A percentile compares a stretch with the other conserved stretches of the same genome.
phyloP scores from a whole-genome alignment of 1,140 invertebrate genomes.

The Brachionus sp. region DNA sequence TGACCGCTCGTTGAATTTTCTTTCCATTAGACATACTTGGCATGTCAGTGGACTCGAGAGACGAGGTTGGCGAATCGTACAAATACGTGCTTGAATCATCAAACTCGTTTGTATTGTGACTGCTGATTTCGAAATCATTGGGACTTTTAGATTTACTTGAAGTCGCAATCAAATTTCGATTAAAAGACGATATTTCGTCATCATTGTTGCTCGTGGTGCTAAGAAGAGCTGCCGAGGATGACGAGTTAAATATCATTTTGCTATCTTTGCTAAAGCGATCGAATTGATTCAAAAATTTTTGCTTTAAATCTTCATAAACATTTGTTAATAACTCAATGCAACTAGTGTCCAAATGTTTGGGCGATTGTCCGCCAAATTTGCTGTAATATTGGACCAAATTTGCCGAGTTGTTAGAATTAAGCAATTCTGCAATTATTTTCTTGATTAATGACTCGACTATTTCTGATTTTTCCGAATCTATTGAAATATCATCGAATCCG shows the following conservation, averaged over 20 bases:
- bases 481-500: slow-evolving; percentile 28
- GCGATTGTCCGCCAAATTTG: not conserved
- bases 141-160: not conserved
- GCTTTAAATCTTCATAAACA: not conserved
- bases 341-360: not conserved
- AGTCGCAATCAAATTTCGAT: not conserved
- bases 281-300: slow-evolving; percentile 36
- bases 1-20: not conserved
- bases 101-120: slow-evolving; percentile 35
- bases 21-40: not conserved
- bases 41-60: not conserved
- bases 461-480: slow-evolving; percentile 30
- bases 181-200: not conserved
- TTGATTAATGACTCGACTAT: slow-evolving; percentile 1
- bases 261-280: slow-evolving; percentile 4
- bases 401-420: not conserved
- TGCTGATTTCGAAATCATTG: slow-evolving; percentile 6
- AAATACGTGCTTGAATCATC: slow-evolving; percentile 43
- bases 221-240: not conserved
- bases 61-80: slow-evolving; percentile 34
- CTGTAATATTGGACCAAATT: not conserved
- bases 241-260: slow-evolving; percentile 8
- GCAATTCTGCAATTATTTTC: slow-evolving; percentile 17
- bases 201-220: slow-evolving; percentile 11
- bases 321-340: not conserved